Base-by-base conservation (phyloP, 2,113 vertebrate species). In the Notothenia coriiceps region DNA sequence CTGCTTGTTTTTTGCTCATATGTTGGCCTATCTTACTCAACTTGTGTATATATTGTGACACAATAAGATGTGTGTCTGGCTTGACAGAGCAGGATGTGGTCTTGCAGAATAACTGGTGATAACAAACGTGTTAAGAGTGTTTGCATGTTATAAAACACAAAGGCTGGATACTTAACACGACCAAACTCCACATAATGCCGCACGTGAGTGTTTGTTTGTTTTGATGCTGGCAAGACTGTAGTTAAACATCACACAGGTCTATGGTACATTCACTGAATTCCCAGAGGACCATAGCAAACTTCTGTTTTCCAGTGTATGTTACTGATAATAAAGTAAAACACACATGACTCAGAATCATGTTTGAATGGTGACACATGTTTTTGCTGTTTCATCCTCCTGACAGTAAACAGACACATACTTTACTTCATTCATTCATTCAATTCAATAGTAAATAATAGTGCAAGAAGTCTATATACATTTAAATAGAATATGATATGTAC, bases 31-130 rank as follows among this genome's bases (percentile, higher is more conserved):
- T 66, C 15, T 64, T 63, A 5, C 5, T 12, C 17, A 35, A 8
- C 59, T 11, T 4, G 13, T 9, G 18, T 44, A 1, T 7, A 10
- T 18, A 4, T 14, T 60, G 18, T 29, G 14, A 20, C n/a, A 43
- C 47, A 60, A 7, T 51, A 29, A 51, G 6, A 59, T 43, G 5
- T 59, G 33, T 40, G 14, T 50, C 35, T 15, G 20, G 52, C 14
- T 60, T 68, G 51, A 76, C 5, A 29, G 13, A 75, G 49, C 81
- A 80, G 79, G 87, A 88, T 86, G 85, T 85, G 73, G 70, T 86
- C 35, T 70, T n/a, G 18, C n/a, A 15, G 33, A 70, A 49, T 8
- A 25, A 70, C 56, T 67, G 62, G 11, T n/a, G 25, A 35, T 51
- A 62, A 52, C 7, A 22, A 4, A 13, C 17, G 2, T 6, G 40